Evolutionary conservation across 2,113 vertebrate species (phyloP), one percentile per base, ranked within the genome.

Genomic region (Hyla sarda): DNA sequence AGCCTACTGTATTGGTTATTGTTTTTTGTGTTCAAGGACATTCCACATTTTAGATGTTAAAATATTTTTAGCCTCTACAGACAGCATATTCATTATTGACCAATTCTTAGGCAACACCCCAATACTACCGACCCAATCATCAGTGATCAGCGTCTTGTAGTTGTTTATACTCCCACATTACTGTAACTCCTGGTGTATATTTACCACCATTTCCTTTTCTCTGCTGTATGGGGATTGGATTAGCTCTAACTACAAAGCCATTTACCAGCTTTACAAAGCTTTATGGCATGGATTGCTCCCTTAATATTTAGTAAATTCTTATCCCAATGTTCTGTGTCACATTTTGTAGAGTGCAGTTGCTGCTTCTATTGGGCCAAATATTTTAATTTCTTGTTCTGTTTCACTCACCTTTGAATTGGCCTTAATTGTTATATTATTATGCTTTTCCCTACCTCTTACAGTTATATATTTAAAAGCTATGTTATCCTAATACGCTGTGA

Each of bases 401-500:
- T 75, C 47, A 75, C 19, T 47, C n/a, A 48, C 13, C 47, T 25
- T 25, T 48, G 3, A 14, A 25, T 11, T 75, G 41, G 21, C 45
- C 25, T 14, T 65, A 2, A 75, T 5, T 25, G 45, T 21, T n/a
- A 50, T 19, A 21, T 25, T 50, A 50, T 75, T 19, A 50, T 19
- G 45, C 23, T 50, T 75, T 75, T 19, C 23, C 41, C 23, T 45
- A 50, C 45, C 8, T 28, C n/a, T 48, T 47, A 48, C 21, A 75
- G 45, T 47, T 5, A n/a, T 47, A 25, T 25, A 47, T 47, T 13
- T 11, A 0, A 41, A 41, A 41, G 41, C 1, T 50, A 30, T 77
- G 14, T 54, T 14, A 54, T 77, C 48, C 28, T 77, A 54, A 77
- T 19, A 77, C 54, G 74, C 54, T 77, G 74, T 77, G n/a, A 77